Conservation (phyloP, 2,113 vertebrate species). For the Glaucidium brasilianum region DNA sequence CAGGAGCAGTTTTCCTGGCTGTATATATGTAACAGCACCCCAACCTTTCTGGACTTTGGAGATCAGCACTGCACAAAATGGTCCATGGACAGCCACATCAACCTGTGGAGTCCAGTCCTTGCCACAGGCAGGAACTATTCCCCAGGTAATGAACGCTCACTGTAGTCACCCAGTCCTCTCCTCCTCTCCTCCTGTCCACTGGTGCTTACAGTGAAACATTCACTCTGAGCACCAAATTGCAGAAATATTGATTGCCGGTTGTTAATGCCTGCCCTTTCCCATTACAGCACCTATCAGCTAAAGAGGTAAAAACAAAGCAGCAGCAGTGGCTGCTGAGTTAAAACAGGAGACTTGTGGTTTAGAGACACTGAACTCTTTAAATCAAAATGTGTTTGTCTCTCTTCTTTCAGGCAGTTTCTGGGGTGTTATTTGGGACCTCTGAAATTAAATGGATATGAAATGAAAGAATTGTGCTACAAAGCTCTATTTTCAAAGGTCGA, state of each 20-base stretch:
- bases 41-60: slow-evolving; percentile 51
- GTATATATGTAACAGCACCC: slow-evolving; percentile 66
- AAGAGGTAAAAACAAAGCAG: slow-evolving; percentile 5
- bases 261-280: neutral
- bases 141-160: neutral
- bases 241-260: neutral
- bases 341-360: neutral
- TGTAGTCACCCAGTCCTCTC: neutral
- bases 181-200: neutral
- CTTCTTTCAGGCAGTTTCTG: neutral
- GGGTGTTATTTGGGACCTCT: neutral
- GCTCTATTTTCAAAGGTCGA: neutral
- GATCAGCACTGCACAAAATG: neutral
- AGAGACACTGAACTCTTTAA: neutral
- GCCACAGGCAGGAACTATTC: neutral
- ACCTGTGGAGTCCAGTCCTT: neutral
- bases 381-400: neutral
- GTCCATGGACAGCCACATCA: slow-evolving; percentile 10
- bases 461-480: neutral
- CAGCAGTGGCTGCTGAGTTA: neutral
- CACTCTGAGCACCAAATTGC: neutral
- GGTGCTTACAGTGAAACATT: neutral
- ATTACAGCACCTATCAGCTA: neutral
- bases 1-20: slow-evolving; percentile 61
- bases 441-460: neutral